A percentile compares a stretch with the other conserved stretches of the same genome.
These are phyloP conservation scores for Microvelia longipes DNA, from an alignment of 1,140 invertebrate species.

Conservation along the genomic window DNA sequence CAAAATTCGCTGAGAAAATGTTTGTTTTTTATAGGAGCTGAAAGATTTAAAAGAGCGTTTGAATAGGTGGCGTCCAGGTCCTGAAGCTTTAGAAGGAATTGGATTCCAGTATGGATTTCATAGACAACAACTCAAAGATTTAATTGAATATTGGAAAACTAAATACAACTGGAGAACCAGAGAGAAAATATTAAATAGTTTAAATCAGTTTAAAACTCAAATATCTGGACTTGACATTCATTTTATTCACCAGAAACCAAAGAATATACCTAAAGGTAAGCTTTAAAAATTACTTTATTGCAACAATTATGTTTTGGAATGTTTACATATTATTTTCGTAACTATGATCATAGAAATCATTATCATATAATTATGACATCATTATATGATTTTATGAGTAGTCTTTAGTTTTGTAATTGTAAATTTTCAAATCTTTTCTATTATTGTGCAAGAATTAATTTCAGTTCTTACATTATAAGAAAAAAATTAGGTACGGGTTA, in stretches of 20 bases:
- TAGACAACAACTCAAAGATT: conserved; percentile 42
- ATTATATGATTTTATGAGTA: too few species aligned
- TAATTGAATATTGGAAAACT: conserved; percentile 55
- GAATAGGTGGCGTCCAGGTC: conserved; percentile 3
- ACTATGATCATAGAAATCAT: too few species aligned
- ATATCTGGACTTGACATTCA: conserved; percentile 57
- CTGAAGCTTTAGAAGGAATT: conserved; percentile 42
- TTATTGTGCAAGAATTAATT: too few species aligned
- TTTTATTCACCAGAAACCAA: conserved; percentile 45
- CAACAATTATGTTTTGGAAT: too few species aligned
- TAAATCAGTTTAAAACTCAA: conserved; percentile 54
- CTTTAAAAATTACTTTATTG: too few species aligned
- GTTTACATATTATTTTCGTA: too few species aligned
- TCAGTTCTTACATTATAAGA: too few species aligned
- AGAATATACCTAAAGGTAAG: conserved; percentile 5
- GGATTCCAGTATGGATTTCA: conserved; percentile 67
- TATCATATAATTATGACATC: too few species aligned
- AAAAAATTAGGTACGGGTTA: too few species aligned
- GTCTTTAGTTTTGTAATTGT: too few species aligned
- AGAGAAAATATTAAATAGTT: conserved; percentile 48
- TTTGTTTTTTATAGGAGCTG: neutral
- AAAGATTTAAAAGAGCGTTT: conserved; percentile 8
- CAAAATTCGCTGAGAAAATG: neutral
- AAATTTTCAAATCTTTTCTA: too few species aligned
- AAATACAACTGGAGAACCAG: conserved; percentile 57